phyloP scores from a whole-genome alignment of 2,113 vertebrate genomes.

The Lates calcarifer region DNA sequence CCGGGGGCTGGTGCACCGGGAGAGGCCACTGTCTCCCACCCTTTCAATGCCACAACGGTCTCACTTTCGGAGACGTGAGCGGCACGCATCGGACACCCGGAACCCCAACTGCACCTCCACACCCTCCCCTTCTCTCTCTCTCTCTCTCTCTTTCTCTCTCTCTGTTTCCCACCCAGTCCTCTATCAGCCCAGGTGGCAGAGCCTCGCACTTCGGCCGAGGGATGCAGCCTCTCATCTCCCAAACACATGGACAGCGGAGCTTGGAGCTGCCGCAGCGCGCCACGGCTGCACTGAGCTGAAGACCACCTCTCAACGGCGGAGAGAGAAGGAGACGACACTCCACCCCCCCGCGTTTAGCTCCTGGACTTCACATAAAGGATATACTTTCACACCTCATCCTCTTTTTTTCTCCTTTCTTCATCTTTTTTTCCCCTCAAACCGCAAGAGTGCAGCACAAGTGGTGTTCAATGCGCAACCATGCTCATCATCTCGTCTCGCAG shows the following conservation, averaged over 20 bases:
- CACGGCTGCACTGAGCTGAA: constrained; percentile 79
- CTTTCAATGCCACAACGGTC: constrained; percentile 84
- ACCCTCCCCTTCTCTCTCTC: background rate
- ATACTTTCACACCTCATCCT: constrained; percentile 13
- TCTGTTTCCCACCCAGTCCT: constrained; percentile 35
- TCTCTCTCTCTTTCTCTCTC: background rate
- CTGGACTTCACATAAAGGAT: constrained; percentile 72
- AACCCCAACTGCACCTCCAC: constrained; percentile 75
- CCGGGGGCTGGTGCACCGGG: too few species aligned
- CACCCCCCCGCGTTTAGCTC: constrained; percentile 19
- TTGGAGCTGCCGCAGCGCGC: constrained; percentile 84
- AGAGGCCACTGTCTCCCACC: constrained; percentile 79
- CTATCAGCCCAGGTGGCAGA: constrained; percentile 82
- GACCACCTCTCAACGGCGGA: constrained; percentile 64
- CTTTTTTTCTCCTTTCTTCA: background rate
- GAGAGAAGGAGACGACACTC: constrained; percentile 59
- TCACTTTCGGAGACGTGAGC: constrained; percentile 83
- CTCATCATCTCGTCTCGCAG: constrained; percentile 93
- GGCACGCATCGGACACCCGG: constrained; percentile 81
- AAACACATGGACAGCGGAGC: constrained; percentile 82
- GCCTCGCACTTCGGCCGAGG: constrained; percentile 84
- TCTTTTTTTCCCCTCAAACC: constrained; percentile 32
- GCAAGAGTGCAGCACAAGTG: constrained; percentile 63
- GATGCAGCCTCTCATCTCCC: constrained; percentile 88
- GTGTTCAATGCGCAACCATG: constrained; percentile 90